phyloP scores from a whole-genome alignment of 2,113 vertebrate species.

The Dicaeum eximium region DNA sequence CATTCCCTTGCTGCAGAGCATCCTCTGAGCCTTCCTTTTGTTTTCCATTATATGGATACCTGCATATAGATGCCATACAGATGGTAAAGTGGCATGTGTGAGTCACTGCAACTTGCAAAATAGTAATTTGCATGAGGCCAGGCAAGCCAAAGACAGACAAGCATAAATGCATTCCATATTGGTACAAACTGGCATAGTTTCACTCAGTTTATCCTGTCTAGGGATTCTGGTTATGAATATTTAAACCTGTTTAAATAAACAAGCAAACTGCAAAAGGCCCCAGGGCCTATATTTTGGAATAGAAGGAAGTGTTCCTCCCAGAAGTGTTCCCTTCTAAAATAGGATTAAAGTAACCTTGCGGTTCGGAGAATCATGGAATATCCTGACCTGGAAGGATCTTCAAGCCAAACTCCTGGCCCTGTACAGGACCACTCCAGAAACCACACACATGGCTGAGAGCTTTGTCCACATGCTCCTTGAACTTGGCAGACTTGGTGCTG shows the following conservation, averaged over 20 bases:
- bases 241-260: not conserved
- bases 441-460: not conserved
- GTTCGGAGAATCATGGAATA: not conserved
- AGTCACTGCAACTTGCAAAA: not conserved
- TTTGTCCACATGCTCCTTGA: not conserved
- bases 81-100: not conserved
- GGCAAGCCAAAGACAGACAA: not conserved
- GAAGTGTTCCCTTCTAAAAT: not conserved
- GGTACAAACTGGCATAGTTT: not conserved
- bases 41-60: not conserved
- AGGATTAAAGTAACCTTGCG: not conserved
- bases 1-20: not conserved
- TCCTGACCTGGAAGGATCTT: not conserved
- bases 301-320: not conserved
- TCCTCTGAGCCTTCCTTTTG: not conserved
- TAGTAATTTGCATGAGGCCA: not conserved
- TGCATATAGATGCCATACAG: no score
- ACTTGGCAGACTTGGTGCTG: not conserved
- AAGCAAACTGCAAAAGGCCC: not conserved
- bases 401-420: not conserved
- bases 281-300: not conserved
- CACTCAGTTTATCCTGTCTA: not conserved
- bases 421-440: not conserved
- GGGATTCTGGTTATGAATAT: not conserved
- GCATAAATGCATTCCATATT: not conserved